Percentiles rank a stretch among this genome's conserved stretches.
These are phyloP conservation scores for Cephus sareptanus DNA, from an alignment of 2,888 invertebrate species.

Conservation along the genomic window DNA sequence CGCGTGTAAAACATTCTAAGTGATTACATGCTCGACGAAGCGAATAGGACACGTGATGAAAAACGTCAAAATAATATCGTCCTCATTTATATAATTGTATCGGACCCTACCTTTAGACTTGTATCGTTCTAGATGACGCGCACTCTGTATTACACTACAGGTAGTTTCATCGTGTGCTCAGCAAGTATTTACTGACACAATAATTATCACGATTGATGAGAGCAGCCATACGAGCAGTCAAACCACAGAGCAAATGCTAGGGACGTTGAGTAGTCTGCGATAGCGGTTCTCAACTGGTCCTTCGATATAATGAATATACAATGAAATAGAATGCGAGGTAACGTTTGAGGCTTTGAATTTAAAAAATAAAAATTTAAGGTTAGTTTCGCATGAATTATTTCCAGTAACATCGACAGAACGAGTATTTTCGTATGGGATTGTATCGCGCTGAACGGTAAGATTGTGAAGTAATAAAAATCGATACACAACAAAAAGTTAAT, in stretches of 20 bases:
- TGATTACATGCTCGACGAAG: slow-evolving; percentile 15
- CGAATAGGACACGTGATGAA: not conserved
- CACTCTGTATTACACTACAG: not conserved
- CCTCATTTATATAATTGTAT: slow-evolving; percentile 23
- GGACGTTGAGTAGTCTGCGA: slow-evolving; percentile 41
- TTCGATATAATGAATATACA: not conserved
- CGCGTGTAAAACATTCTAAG: not conserved
- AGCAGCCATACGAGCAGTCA: slow-evolving; percentile 55
- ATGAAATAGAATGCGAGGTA: not conserved
- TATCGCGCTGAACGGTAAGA: not conserved
- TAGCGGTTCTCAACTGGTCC: slow-evolving; percentile 3
- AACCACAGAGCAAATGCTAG: slow-evolving; percentile 60
- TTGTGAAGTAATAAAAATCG: not conserved
- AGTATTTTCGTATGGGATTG: not conserved
- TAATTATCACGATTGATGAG: slow-evolving; percentile 62
- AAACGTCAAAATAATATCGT: slow-evolving; percentile 15
- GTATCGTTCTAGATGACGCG: not conserved
- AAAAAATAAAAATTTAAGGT: not conserved
- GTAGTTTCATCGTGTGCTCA: not conserved
- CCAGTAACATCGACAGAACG: not conserved
- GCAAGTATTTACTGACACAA: slow-evolving; percentile 60
- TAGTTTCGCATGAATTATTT: not conserved
- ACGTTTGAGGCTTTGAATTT: not conserved
- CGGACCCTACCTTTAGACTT: not conserved
- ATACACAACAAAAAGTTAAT: not conserved